Evolutionary conservation across 1,140 invertebrate genomes (phyloP).

Genomic region (Antheraea pernyi): DNA sequence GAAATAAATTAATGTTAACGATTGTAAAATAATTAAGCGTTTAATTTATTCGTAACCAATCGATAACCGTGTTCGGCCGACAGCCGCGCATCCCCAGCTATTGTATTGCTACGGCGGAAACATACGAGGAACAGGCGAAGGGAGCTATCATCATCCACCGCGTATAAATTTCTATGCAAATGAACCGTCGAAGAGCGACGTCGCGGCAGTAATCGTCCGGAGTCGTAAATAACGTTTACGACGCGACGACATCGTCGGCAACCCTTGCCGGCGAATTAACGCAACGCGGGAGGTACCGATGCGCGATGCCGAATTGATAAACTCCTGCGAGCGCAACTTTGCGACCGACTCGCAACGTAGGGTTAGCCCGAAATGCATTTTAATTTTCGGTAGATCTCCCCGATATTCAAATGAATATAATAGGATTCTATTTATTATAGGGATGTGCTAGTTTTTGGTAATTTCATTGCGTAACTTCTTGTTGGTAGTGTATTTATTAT

Average conservation of each 20-base stretch:
- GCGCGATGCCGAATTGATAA: slow-evolving; percentile 30
- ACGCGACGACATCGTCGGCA: slow-evolving; percentile 58
- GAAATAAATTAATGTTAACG: too few relatives aligned
- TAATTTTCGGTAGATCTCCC: neutral
- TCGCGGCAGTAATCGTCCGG: slow-evolving; percentile 57
- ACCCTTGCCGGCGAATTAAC: slow-evolving; percentile 59
- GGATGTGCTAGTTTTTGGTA: too few relatives aligned
- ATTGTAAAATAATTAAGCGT: neutral
- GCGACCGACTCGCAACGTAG: neutral
- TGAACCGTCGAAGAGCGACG: slow-evolving; percentile 55
- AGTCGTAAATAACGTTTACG: slow-evolving; percentile 69
- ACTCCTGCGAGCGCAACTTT: slow-evolving; percentile 10
- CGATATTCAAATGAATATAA: too few relatives aligned
- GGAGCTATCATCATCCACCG: slow-evolving; percentile 35
- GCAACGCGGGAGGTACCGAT: slow-evolving; percentile 50
- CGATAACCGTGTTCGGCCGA: slow-evolving; percentile 4
- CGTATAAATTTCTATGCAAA: slow-evolving; percentile 73
- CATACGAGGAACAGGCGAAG: neutral
- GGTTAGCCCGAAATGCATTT: neutral
- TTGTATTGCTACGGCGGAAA: slow-evolving; percentile 38
- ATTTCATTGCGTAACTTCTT: too few relatives aligned
- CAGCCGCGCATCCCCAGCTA: slow-evolving; percentile 10
- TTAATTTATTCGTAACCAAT: slow-evolving; percentile 1
- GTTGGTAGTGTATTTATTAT: too few relatives aligned
- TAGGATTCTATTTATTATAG: too few relatives aligned